These are phyloP conservation scores for Stictonetta naevosa DNA, from an alignment of 2,113 vertebrate genomes.

Conservation along the genomic window DNA sequence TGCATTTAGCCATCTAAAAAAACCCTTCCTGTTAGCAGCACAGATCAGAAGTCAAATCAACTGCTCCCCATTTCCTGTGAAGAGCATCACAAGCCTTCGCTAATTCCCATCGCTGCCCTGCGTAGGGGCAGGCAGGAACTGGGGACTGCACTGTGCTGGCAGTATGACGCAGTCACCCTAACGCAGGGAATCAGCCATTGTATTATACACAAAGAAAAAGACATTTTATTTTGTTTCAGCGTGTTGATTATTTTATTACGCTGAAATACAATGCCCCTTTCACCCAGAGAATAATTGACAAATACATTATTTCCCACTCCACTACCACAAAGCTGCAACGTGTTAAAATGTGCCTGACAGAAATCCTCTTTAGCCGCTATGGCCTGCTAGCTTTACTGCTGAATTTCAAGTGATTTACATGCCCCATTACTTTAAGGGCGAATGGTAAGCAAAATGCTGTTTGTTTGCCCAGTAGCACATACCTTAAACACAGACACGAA, in stretches of 20 bases:
- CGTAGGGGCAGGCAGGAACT: not conserved
- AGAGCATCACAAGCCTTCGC: not conserved
- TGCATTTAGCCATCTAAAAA: not conserved
- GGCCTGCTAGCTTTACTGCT: not conserved
- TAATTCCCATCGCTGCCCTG: not conserved
- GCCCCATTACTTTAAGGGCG: not conserved
- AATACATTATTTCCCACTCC: slow-evolving; percentile 18
- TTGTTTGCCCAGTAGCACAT: not conserved
- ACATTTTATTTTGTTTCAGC: not conserved
- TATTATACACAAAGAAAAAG: not conserved
- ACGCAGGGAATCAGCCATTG: not conserved
- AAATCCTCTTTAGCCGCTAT: not conserved
- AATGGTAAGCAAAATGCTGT: not conserved
- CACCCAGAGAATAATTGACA: slow-evolving; percentile 28
- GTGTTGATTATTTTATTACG: slow-evolving; percentile 30
- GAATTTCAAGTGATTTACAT: not conserved
- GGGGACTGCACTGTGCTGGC: not conserved
- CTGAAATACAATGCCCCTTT: slow-evolving; percentile 42
- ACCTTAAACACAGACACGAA: not conserved
- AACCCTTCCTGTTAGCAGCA: accelerated
- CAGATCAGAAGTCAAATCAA: not conserved
- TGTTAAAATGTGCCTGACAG: not conserved
- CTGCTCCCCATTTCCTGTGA: not conserved
- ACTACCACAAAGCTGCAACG: not conserved
- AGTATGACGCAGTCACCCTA: not conserved